Percentiles rank a stretch among this genome's conserved stretches.
Evolutionary conservation across 2,113 vertebrate genomes (phyloP).

Genomic region (Phaethornis superciliosus): DNA sequence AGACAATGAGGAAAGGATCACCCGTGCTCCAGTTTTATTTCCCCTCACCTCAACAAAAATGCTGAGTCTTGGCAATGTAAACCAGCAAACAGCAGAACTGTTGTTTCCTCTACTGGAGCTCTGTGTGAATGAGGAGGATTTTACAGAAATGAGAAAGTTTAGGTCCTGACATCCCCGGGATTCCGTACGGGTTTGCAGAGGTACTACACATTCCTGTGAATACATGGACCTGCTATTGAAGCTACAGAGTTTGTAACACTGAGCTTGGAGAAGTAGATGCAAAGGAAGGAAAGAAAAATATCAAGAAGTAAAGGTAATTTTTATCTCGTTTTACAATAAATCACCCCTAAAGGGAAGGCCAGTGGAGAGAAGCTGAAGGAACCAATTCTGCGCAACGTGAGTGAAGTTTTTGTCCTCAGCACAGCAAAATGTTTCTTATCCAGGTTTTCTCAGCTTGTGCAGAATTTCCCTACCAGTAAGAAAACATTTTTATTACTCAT

Average conservation of each 20-base stretch:
- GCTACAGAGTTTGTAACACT: neutral
- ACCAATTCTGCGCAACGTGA: neutral
- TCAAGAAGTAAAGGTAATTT: neutral
- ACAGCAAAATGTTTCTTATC: neutral
- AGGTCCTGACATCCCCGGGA: rapidly evolving
- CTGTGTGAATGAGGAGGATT: neutral
- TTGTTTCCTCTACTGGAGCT: neutral
- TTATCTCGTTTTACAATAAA: neutral
- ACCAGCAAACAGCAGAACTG: neutral
- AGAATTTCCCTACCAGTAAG: neutral
- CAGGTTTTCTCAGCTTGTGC: neutral
- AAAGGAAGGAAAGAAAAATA: neutral
- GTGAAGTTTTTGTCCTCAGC: neutral
- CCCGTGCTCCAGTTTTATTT: slow-evolving; percentile 5
- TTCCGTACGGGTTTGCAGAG: neutral
- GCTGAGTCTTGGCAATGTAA: neutral
- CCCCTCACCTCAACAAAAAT: slow-evolving; percentile 28
- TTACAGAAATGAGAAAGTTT: neutral
- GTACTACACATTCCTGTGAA: rapidly evolving
- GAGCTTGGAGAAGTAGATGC: neutral
- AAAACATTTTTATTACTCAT: neutral
- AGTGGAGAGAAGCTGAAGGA: neutral
- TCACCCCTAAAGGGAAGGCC: neutral
- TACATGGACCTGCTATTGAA: neutral
- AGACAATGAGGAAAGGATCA: slow-evolving; percentile 70